Evolutionary conservation across 2,888 invertebrate genomes (phyloP).

Genomic region (Rhamphomyia laevipes): DNA sequence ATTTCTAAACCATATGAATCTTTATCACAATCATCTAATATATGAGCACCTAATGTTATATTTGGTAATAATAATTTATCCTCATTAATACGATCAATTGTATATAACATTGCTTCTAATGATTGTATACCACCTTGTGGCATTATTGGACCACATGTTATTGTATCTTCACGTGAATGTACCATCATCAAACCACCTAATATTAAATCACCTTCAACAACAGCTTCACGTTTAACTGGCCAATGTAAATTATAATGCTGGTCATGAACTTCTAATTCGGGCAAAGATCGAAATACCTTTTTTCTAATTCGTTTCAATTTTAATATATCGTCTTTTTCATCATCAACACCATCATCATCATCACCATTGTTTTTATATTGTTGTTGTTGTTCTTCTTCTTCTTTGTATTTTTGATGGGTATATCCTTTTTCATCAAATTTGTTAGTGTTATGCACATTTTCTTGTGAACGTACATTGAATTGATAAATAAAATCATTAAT

Average conservation of each 20-base stretch:
- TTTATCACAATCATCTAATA: slow-evolving; percentile 85
- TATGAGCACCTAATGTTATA: slow-evolving; percentile 68
- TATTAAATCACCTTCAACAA: slow-evolving; percentile 71
- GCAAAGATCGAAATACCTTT: slow-evolving; percentile 30
- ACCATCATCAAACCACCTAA: slow-evolving; percentile 90
- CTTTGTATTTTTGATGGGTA: not conserved
- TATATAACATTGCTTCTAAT: slow-evolving; percentile 78
- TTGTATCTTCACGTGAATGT: slow-evolving; percentile 67
- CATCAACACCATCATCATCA: not conserved
- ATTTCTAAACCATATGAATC: slow-evolving; percentile 87
- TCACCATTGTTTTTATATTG: no score
- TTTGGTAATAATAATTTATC: slow-evolving; percentile 49
- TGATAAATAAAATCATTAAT: not conserved
- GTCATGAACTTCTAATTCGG: slow-evolving; percentile 20
- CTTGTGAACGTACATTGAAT: not conserved
- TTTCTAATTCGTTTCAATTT: slow-evolving; percentile 13
- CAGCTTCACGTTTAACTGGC: slow-evolving; percentile 69
- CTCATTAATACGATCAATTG: slow-evolving; percentile 62
- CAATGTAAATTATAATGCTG: slow-evolving; percentile 37
- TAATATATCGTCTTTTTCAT: slow-evolving; percentile 12
- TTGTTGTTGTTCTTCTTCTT: no score
- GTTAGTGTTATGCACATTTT: no score
- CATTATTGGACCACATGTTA: slow-evolving; percentile 80
- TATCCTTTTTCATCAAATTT: not conserved
- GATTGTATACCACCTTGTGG: slow-evolving; percentile 79